Percentiles rank a stretch among this genome's conserved stretches.
phyloP scores from a whole-genome alignment of 2,113 vertebrate genomes.

The Triplophysa dalaica region DNA sequence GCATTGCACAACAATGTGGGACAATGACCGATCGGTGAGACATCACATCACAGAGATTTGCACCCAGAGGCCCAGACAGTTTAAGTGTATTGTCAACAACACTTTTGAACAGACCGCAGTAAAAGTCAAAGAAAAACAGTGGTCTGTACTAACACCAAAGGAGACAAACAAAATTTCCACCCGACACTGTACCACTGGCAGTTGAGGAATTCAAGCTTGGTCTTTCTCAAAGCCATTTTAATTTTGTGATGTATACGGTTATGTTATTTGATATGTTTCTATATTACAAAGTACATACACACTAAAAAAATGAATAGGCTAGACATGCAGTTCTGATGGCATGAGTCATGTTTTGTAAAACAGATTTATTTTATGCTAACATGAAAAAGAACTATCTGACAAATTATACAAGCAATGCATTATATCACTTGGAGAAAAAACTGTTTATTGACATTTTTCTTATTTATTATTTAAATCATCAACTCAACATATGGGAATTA shows the following conservation, averaged over 20 bases:
- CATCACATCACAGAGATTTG: constrained; percentile 18
- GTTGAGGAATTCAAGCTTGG: neutral
- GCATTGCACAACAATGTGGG: constrained; percentile 51
- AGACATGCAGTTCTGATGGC: too few relatives aligned
- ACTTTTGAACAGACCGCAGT: constrained; percentile 14
- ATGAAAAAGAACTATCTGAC: too few relatives aligned
- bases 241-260: neutral
- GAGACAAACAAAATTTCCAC: neutral
- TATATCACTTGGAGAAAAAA: too few relatives aligned
- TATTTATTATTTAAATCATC: too few relatives aligned
- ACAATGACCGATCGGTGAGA: constrained; percentile 56
- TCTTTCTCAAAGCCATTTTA: neutral
- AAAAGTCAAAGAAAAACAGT: constrained; percentile 7
- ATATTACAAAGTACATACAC: too few relatives aligned
- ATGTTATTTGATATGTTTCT: neutral
- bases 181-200: neutral
- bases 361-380: too few relatives aligned
- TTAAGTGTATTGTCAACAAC: constrained; percentile 37
- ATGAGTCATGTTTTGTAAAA: too few relatives aligned
- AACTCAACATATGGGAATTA: too few relatives aligned
- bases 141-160: neutral
- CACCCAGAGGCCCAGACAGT: constrained; percentile 31
- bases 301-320: too few relatives aligned
- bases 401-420: too few relatives aligned
- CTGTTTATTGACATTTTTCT: too few relatives aligned